Conservation (phyloP, 2,797 vertebrate genomes). For the Mustela erminea region DNA sequence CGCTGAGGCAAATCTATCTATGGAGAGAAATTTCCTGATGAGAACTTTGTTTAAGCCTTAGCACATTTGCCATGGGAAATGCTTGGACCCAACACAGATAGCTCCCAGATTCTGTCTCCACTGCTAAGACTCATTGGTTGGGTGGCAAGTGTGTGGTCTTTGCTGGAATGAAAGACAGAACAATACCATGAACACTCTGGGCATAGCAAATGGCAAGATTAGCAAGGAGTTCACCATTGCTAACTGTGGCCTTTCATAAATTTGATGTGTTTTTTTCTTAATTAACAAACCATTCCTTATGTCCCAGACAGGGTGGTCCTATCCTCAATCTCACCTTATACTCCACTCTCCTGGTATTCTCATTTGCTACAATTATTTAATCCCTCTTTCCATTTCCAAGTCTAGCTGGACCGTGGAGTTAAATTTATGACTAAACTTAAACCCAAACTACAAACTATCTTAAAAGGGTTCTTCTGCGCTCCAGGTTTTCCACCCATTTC, state of each 20-base stretch:
- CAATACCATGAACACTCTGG: background rate
- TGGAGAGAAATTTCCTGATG: background rate
- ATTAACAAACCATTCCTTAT: background rate
- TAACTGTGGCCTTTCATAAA: background rate
- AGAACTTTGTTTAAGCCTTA: background rate
- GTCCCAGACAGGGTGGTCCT: background rate
- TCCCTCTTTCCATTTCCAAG: background rate
- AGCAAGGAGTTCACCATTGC: background rate
- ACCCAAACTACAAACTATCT: background rate
- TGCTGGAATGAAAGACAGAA: background rate
- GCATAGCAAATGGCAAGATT: background rate
- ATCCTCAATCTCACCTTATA: background rate
- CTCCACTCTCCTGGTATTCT: background rate
- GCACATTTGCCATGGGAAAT: background rate
- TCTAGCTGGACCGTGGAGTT: background rate
- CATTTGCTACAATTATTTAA: background rate
- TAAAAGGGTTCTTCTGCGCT: background rate
- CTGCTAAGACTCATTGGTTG: background rate
- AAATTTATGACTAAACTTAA: background rate
- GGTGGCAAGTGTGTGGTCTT: background rate
- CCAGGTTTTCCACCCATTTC: conserved; percentile 16
- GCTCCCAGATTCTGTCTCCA: background rate
- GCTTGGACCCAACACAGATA: background rate
- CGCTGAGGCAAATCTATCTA: background rate
- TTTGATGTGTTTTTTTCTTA: background rate